Evolutionary conservation across 1,140 invertebrate species (phyloP).

Genomic region (Sipha flava): DNA sequence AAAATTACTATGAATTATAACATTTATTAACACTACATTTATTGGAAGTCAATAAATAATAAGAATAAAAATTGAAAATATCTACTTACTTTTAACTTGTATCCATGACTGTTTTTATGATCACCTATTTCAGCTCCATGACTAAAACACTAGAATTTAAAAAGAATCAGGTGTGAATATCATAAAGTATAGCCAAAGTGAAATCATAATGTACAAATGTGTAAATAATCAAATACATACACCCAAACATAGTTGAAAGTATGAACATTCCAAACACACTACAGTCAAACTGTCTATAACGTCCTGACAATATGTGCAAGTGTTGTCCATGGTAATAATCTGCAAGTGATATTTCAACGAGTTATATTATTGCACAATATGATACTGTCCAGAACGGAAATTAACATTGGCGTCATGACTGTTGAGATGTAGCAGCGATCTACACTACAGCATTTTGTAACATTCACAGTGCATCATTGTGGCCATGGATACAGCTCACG

Average conservation of each 20-base stretch:
- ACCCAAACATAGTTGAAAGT: conserved; percentile 9
- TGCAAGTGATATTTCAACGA: background rate
- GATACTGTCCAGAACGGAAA: too few relatives aligned
- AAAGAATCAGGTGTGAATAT: background rate
- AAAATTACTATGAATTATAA: too few relatives aligned
- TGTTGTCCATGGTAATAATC: background rate
- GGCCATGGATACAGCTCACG: too few relatives aligned
- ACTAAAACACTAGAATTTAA: conserved; percentile 16
- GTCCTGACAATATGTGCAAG: conserved; percentile 23
- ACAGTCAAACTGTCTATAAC: conserved; percentile 5
- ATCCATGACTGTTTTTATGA: conserved; percentile 6
- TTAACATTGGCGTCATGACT: too few relatives aligned
- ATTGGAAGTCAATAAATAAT: too few relatives aligned
- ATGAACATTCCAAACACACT: conserved; percentile 1
- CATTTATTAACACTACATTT: too few relatives aligned
- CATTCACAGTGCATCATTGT: too few relatives aligned
- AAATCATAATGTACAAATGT: background rate
- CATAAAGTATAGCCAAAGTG: background rate
- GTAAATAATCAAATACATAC: background rate
- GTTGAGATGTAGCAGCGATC: too few relatives aligned
- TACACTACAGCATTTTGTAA: too few relatives aligned
- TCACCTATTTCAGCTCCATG: conserved; percentile 19
- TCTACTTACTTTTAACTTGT: conserved; percentile 2
- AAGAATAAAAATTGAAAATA: background rate
- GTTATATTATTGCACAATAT: background rate